Percentiles rank a stretch among this genome's conserved stretches.
Evolutionary conservation across 2,888 invertebrate genomes (phyloP).

Genomic region (Ecdyonurus torrentis): DNA sequence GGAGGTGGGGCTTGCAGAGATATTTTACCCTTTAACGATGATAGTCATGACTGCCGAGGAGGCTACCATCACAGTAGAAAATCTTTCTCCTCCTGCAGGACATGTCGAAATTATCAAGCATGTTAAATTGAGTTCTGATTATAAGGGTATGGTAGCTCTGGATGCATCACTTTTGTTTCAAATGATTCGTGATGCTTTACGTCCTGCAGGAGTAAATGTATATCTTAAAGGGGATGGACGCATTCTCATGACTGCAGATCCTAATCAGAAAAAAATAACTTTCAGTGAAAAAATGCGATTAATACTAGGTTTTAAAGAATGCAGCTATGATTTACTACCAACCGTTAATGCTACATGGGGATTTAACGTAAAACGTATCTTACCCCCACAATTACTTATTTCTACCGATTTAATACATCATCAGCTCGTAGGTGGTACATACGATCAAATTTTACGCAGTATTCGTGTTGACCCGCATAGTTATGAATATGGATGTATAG

Average conservation of each 20-base stretch:
- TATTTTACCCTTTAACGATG: constrained; percentile 13
- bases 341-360: neutral
- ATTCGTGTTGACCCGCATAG: constrained; percentile 11
- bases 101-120: no score
- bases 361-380: neutral
- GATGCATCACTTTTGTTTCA: no score
- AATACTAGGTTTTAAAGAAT: neutral
- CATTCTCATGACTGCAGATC: no score
- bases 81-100: no score
- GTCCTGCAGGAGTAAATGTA: no score
- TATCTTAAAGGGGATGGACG: no score
- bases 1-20: constrained; percentile 15
- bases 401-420: constrained; percentile 17
- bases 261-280: no score
- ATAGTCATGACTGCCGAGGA: neutral
- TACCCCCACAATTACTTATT: constrained; percentile 14
- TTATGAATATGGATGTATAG: neutral
- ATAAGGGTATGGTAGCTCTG: no score
- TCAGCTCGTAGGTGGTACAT: constrained; percentile 16
- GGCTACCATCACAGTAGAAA: neutral
- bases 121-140: no score
- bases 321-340: neutral
- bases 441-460: constrained; percentile 16
- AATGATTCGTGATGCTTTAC: no score
- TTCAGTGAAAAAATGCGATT: neutral